Percentiles rank a stretch among this genome's conserved stretches.
These are phyloP conservation scores for Rhombomys opimus DNA, from an alignment of 2,113 vertebrate species.

Conservation along the genomic window DNA sequence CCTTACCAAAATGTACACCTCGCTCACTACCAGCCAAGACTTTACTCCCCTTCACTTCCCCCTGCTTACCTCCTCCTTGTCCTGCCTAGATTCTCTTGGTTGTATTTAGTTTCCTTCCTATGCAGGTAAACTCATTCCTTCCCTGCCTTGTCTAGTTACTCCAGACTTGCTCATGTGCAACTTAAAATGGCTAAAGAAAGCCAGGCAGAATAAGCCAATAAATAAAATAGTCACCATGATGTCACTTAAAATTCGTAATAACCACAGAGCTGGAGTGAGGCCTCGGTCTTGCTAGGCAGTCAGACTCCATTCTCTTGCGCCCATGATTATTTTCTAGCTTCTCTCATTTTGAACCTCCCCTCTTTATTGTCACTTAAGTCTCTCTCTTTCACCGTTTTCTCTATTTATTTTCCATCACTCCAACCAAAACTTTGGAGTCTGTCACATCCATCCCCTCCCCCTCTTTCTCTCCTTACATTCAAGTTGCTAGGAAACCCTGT, in stretches of 20 bases:
- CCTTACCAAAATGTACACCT: neutral
- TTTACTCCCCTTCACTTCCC: neutral
- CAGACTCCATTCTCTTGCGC: rapidly evolving
- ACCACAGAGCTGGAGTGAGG: neutral
- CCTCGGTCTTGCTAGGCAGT: neutral
- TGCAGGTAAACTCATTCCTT: neutral
- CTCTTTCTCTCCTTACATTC: neutral
- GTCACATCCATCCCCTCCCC: neutral
- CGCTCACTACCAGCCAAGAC: neutral
- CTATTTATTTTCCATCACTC: neutral
- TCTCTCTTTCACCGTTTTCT: neutral
- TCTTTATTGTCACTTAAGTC: neutral
- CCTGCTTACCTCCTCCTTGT: neutral
- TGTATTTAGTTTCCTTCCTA: neutral
- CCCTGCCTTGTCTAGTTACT: neutral
- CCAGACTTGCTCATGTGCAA: neutral
- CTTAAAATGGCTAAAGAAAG: neutral
- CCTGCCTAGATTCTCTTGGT: neutral
- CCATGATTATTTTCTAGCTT: neutral
- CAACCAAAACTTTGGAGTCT: neutral
- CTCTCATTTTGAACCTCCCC: neutral
- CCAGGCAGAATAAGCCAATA: neutral
- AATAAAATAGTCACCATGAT: neutral
- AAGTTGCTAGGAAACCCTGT: neutral
- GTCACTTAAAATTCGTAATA: neutral